Evolutionary conservation across 2,113 vertebrate species (phyloP).

Genomic region (Passerina amoena): DNA sequence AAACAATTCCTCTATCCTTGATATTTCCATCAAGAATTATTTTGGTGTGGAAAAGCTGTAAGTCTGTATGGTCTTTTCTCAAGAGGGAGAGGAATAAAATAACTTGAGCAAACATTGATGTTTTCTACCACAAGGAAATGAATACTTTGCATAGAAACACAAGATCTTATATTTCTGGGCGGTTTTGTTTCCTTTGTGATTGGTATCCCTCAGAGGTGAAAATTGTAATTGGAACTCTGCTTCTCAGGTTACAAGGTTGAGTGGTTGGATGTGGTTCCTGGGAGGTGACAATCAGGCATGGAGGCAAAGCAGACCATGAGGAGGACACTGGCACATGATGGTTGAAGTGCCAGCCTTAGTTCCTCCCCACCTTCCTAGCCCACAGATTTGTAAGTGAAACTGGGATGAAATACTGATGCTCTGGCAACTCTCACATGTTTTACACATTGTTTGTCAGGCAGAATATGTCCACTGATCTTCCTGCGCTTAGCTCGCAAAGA

Average conservation of each 20-base stretch:
- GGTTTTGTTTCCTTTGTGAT: neutral
- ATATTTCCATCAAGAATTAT: neutral
- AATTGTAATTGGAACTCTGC: neutral
- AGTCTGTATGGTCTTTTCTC: neutral
- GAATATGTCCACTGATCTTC: neutral
- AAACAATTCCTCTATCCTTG: neutral
- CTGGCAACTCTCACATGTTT: neutral
- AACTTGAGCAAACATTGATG: neutral
- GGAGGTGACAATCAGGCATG: accelerated
- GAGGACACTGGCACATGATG: neutral
- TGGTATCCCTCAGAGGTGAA: neutral
- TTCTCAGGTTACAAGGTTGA: neutral
- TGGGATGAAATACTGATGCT: neutral
- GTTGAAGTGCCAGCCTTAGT: neutral
- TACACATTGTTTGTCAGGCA: neutral
- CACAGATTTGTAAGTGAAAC: neutral
- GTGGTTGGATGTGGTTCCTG: neutral
- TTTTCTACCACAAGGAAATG: neutral
- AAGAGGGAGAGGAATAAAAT: neutral
- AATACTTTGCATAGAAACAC: neutral
- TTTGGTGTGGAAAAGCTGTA: neutral
- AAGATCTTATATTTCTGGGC: neutral
- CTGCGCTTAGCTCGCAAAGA: neutral
- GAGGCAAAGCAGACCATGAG: neutral
- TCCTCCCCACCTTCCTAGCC: neutral